Evolutionary conservation across 2,888 invertebrate genomes (phyloP), one percentile per base, ranked within the genome.

Genomic region (Philereme vetulata): DNA sequence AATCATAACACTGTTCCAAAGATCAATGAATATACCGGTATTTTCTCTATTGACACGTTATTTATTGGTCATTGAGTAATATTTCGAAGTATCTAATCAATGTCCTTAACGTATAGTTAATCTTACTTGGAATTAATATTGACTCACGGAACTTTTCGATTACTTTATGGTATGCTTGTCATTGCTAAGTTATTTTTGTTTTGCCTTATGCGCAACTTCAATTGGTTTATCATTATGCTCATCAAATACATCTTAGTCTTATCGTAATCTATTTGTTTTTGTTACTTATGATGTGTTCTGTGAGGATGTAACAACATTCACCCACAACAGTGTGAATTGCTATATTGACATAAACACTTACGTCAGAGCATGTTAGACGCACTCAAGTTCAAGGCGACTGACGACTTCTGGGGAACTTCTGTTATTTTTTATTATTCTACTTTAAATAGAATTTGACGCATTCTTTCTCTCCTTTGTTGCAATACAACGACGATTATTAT

Each of bases 311-410:
- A 74, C 68, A 66, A 68, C 65, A 71, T 74, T 78, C 75, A 78
- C 68, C 67, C 68, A 71, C 67, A 66, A 67, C 60, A 70, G 83
- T 87, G 86, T 82, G 77, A 86, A 88, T 86, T 81, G 78, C 71
- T 81, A 72, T 89, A 82, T 86, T 88, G 82, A 84, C 84, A 79
- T 75, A 80, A 54, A 68, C 77, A 84, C 84, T 89, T 90, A 84
- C 88, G 90, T 91, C 87, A 89, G 72, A 75, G 65, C 35, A 59
- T 68, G 77, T 80, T 72, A 81, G 80, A 74, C 76, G 74, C 71
- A 75, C 72, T 78, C 78, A 90, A 90, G 90, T 90, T 91, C 89
- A 91, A 91, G 90, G 90, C 65, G 76, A 76, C 65, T 65, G 76
- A 76, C 65, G 38, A 54, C 65, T 70, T 62, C 60, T 66, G 61